Evolutionary conservation across 1,140 invertebrate genomes (phyloP), one percentile per base, ranked within the genome.

Genomic region (Drosophila subpulchrella): DNA sequence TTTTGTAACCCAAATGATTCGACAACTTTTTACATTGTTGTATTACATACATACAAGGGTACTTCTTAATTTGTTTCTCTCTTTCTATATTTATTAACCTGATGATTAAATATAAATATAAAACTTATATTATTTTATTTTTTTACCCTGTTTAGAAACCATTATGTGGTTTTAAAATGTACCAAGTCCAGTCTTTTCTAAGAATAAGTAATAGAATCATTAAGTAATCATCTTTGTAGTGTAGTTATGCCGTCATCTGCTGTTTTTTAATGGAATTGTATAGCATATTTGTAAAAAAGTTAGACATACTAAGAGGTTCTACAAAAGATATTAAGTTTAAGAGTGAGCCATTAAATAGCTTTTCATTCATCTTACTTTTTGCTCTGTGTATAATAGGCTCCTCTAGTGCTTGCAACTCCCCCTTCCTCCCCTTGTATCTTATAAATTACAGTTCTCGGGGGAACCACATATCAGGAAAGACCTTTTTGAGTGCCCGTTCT

Each of bases 401-500:
- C 15, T 20, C 1, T 44, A 44, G 27, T 27, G 27, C 27, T 27
- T 27, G 27, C 27, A 27, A 27, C 27, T 27, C 27, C 27, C 27
- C 27, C 3, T 44, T 17, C 4, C 20, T 20, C 15, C 15, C 15
- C 3, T 44, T 44, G 42, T 11, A 20, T 11, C 15, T 20, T 42
- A n/a, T 15, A 47, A 24, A 7, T 11, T 3, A 5, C 10, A 1
- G 6, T 11, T 24, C 17, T 51, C 30, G n/a, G 24, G 47, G 24
- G 12, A 41, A 32, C 41, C 20, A 54, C 32, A 54, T 2, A 36
- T 11, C 15, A 20, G 5, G 50, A 39, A 12, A 17, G 8, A 13
- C 13, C 38, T 27, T 60, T 60, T 32, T 4, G 17, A 36, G n/a
- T 48, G 55, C 30, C 39, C 6, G 17, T 47, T 66, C 59, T 65